Evolutionary conservation across 2,888 invertebrate genomes (phyloP), one percentile per base, ranked within the genome.

Genomic region (Cataglyphis albicans): DNA sequence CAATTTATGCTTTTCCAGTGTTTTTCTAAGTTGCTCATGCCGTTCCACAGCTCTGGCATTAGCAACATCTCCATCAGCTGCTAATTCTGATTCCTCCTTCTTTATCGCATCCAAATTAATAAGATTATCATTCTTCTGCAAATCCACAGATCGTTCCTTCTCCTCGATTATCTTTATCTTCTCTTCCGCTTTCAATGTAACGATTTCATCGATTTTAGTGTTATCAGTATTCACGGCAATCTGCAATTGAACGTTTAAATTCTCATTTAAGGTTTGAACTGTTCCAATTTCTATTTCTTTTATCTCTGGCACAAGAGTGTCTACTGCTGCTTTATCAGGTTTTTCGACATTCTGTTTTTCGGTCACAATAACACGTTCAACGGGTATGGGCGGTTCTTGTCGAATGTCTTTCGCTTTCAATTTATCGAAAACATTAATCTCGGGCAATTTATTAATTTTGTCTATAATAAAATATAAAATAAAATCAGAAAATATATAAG

Each of bases 1-100:
- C 92, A 96, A 95, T 82, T 96, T 96, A 87, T 97, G 96, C 91
- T 96, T 96, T 93, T 97, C 96, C 29, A 97, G 95, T 25, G 96
- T 96, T 75, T 92, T 90, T 57, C 88, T 86, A 3, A 93, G 84
- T 61, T 94, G 89, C 52, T 94, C 95, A 84, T 95, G 94, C 80
- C 95, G 94, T 35, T 92, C 91, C 1, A 88, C 90, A 10, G 93
- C 90, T 84, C 93, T 92, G 6, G 91, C 87, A 57, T 94, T 92
- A 65, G 91, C 92, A 25, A 92, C 89, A 61, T 94, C 93, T 52
- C 90, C 92, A 64, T 95, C 94, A 35, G 95, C 95, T 41, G 94
- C 94, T 64, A 95, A 90, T 92, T 95, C 95, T 5, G 95, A 95
- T 87, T 95, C 95, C 84, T 95, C 95, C 82, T 93, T 95, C 83